phyloP scores from a whole-genome alignment of 2,113 vertebrate genomes.

The Elephantulus edwardii region DNA sequence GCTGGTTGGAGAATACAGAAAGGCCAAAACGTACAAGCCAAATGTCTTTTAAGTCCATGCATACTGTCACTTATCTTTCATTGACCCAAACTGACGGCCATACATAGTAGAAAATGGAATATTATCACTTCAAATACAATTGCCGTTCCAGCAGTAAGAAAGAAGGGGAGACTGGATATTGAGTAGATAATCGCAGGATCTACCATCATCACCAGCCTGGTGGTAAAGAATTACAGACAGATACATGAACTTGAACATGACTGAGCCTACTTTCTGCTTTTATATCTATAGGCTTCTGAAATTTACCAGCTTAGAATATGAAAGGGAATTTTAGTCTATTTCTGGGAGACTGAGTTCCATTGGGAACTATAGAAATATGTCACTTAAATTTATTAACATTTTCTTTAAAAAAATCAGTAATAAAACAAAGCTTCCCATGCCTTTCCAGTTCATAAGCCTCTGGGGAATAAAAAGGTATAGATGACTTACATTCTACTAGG shows the following conservation, averaged over 20 bases:
- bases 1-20: neutral
- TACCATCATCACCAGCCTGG: neutral
- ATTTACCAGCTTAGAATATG: neutral
- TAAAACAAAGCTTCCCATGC: neutral
- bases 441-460: neutral
- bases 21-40: neutral
- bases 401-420: slow-evolving; percentile 21
- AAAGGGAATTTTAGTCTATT: neutral
- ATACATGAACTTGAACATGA: neutral
- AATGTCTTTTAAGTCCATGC: neutral
- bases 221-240: neutral
- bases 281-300: neutral
- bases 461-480: neutral
- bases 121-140: neutral
- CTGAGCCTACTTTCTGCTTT: neutral
- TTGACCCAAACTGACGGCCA: neutral
- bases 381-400: neutral
- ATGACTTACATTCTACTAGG: neutral
- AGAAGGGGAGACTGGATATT: neutral
- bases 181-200: neutral
- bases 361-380: neutral
- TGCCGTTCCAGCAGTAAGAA: neutral
- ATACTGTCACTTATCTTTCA: neutral
- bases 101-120: neutral
- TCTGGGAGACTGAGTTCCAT: slow-evolving; percentile 5